Conservation (phyloP, 2,888 invertebrate species). For the Nowickia ferox region DNA sequence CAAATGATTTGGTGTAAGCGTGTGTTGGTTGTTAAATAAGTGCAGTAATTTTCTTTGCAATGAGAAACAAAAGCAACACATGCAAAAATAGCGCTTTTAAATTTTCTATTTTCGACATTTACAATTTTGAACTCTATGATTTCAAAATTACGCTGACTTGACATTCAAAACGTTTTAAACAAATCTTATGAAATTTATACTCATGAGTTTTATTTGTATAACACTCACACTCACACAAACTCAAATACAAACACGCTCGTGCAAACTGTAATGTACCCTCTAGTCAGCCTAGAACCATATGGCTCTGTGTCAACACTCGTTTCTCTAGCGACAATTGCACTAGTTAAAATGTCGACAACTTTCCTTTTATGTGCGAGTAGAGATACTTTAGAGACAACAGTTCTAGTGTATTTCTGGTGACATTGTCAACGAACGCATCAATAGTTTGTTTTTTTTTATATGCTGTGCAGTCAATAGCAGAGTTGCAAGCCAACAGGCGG, state of each 20-base stretch:
- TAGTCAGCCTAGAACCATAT: no score
- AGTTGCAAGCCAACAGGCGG: no score
- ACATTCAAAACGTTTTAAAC: constrained; percentile 67
- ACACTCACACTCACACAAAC: not conserved
- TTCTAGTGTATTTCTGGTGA: no score
- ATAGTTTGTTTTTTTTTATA: no score
- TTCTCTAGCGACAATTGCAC: no score
- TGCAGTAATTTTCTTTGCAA: constrained; percentile 65
- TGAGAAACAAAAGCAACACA: not conserved
- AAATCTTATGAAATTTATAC: constrained; percentile 49
- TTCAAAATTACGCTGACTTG: constrained; percentile 70
- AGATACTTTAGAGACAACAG: no score
- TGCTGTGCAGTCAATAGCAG: no score
- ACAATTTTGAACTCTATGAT: constrained; percentile 61
- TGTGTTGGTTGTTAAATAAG: constrained; percentile 51
- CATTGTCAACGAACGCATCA: no score
- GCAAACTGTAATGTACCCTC: constrained; percentile 10
- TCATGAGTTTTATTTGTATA: not conserved
- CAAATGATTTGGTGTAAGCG: not conserved
- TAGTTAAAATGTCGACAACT: no score
- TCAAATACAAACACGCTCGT: not conserved
- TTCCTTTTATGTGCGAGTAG: no score
- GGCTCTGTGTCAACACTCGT: no score
- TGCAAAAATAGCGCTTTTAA: constrained; percentile 11
- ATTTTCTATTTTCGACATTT: constrained; percentile 19